These are phyloP conservation scores for Hirtodrosophila histrioides DNA, from an alignment of 2,888 invertebrate species.

Conservation along the genomic window DNA sequence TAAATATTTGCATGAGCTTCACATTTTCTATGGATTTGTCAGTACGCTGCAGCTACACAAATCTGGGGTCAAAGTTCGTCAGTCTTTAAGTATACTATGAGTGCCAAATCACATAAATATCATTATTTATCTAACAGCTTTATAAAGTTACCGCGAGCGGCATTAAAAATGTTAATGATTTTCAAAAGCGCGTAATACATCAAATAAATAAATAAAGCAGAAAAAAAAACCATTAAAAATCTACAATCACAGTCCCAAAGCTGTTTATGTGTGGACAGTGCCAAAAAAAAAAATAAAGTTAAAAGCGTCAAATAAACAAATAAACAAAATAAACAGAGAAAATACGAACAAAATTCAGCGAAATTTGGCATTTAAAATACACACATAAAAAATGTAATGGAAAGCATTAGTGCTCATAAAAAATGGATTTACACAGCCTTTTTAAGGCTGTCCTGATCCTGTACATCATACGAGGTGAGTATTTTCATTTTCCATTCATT, in stretches of 20 bases:
- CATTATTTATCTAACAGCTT: constrained; percentile 24
- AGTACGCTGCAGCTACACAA: too few relatives aligned
- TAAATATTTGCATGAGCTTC: constrained; percentile 32
- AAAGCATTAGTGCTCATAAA: constrained; percentile 84
- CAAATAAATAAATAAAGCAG: constrained; percentile 36
- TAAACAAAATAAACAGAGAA: constrained; percentile 28
- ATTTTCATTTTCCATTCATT: constrained; percentile 5
- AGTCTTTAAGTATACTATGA: too few relatives aligned
- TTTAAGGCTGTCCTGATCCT: constrained; percentile 85
- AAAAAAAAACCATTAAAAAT: constrained; percentile 45
- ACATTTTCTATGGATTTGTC: constrained; percentile 1
- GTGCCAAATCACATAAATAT: not conserved
- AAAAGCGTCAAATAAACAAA: constrained; percentile 44
- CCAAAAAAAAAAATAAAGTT: constrained; percentile 17
- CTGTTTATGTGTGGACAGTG: constrained; percentile 29
- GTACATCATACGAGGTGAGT: constrained; percentile 84
- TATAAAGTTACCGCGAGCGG: constrained; percentile 9
- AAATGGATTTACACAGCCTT: constrained; percentile 85
- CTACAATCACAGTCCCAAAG: constrained; percentile 49
- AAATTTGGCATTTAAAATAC: constrained; percentile 67
- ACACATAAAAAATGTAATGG: constrained; percentile 84
- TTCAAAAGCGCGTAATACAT: constrained; percentile 51
- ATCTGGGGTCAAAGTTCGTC: constrained; percentile 30
- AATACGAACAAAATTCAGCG: constrained; percentile 33
- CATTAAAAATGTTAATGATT: constrained; percentile 62